Evolutionary conservation across 35 echinoderm and acorn worm species (phyloP), one percentile per base, ranked within the genome.

Genomic region (Hemicentrotus pulcherrimus): DNA sequence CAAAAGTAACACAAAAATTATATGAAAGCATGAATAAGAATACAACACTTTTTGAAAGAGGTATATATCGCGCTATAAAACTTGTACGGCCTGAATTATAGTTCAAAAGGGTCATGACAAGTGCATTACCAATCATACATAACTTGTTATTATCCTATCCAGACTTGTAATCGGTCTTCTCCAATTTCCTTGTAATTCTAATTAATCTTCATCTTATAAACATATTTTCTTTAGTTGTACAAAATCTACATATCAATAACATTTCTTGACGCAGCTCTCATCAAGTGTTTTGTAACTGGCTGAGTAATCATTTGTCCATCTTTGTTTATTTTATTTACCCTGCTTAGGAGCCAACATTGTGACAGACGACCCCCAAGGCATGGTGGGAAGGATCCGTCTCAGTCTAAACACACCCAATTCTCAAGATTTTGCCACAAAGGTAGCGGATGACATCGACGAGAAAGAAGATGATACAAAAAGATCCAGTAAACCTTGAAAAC

Each of bases 391-490:
- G 97, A 94, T 98, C 32, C 94, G 97, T n/a, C 86, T 85, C 22
- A 86, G 78, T 46, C 41, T 98, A 31, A 88, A 98, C 86, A 31
- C 94, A 5, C 46, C 95, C 31, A 46, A 87, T 18, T 86, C 94
- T 16, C 88, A 96, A 91, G 94, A 97, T 0, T 95, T 96, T 90
- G 95, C 97, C 88, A 96, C 61, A 24, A 97, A 97, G 92, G 97
- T 97, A 86, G 96, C 96, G 2, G 95, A 98, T 30, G 95, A 98
- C 91, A 97, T 95, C 52, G 95, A 50, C 46, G 96, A 98, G 55
- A 96, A 95, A 86, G 96, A 98, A 94, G 96, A 98, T 19, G 96
- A 98, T 86, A 96, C 97, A 45, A 98, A 96, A 85, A 78, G 97
- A 61, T 94, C 95, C 86, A 48, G 55, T 47, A 96, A 96, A 96